Evolutionary conservation across 2,113 vertebrate genomes (phyloP), one percentile per base, ranked within the genome.

Genomic region (Fregetta grallaria): DNA sequence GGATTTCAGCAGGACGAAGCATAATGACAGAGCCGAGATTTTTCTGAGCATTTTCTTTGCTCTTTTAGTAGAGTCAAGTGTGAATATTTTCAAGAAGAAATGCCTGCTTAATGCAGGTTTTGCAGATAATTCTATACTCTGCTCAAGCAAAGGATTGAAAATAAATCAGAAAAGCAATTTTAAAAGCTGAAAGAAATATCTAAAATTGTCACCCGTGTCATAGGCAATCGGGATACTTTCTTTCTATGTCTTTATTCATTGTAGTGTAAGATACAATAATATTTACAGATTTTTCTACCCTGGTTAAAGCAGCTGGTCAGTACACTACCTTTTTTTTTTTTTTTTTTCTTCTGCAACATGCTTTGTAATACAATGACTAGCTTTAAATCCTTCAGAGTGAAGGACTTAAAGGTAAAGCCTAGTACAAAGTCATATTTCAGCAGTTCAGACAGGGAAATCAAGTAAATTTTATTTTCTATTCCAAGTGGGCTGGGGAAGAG

Each of bases 321-420:
- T 74, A 61, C 3, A 25, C 19, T 25, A 11, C 36, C 70, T 81
- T 81, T 78, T 67, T 95, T 88, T 78, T 80, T 59, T n/a, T 30
- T 32, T 14, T 7, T 23, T 13, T 14, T 1, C 49, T 87, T 70
- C 81, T 77, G 36, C 52, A 72, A 71, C 58, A 68, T 95, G 78
- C 80, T 85, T 83, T 96, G 65, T 91, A 75, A 82, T 84, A 80
- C 32, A 97, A 96, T 36, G 82, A 78, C 56, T 58, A 72, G 81
- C 73, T 96, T 94, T 97, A 97, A 98, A 97, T 95, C 89, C 90
- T 97, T 94, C 77, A 42, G 73, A 93, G 80, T 42, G 21, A 53
- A 97, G 62, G 30, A 56, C 75, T 90, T 78, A 84, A 61, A 87
- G 29, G 38, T 68, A 91, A 95, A 87, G 47, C 81, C 67, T 63